Percentiles rank a stretch among this genome's conserved stretches.
Evolutionary conservation across 2,797 vertebrate genomes (phyloP).

Genomic region (Notolabrus celidotus): DNA sequence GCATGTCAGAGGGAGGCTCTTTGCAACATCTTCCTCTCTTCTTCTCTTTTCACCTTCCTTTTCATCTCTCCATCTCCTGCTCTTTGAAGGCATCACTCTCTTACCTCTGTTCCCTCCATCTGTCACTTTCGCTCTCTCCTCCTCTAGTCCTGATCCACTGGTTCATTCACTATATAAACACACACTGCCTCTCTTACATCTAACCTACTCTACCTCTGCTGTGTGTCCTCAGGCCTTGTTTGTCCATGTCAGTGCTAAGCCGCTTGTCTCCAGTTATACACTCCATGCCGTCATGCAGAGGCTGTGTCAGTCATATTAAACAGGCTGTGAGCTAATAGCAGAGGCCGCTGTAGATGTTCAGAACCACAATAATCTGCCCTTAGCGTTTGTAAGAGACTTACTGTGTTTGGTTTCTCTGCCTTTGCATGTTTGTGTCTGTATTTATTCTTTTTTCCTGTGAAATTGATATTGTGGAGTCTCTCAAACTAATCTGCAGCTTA

Average conservation of each 20-base stretch:
- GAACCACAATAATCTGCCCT: slow-evolving; percentile 66
- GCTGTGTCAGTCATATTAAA: slow-evolving; percentile 77
- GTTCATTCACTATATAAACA: slow-evolving; percentile 63
- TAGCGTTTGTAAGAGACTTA: slow-evolving; percentile 56
- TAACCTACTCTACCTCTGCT: slow-evolving; percentile 43
- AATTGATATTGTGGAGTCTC: slow-evolving; percentile 39
- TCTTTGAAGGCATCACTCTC: slow-evolving; percentile 20
- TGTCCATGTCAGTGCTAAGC: slow-evolving; percentile 73
- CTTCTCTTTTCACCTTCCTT: not conserved
- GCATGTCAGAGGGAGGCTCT: not conserved
- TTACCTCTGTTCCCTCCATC: not conserved
- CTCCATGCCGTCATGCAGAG: slow-evolving; percentile 42
- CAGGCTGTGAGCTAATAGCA: slow-evolving; percentile 71
- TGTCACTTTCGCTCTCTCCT: slow-evolving; percentile 18
- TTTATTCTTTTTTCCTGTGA: slow-evolving; percentile 14
- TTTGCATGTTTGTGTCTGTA: slow-evolving; percentile 14
- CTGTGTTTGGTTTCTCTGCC: slow-evolving; percentile 47
- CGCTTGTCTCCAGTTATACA: slow-evolving; percentile 65
- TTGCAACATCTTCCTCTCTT: not conserved
- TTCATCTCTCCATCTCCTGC: not conserved
- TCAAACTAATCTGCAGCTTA: slow-evolving; percentile 34
- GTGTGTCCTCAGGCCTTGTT: slow-evolving; percentile 64
- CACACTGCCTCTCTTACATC: slow-evolving; percentile 24
- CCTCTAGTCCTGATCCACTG: slow-evolving; percentile 42
- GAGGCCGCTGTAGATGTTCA: slow-evolving; percentile 69